Base-by-base conservation (phyloP, 64 coral and sea anemone genomes). In the Anthopleura sola region DNA sequence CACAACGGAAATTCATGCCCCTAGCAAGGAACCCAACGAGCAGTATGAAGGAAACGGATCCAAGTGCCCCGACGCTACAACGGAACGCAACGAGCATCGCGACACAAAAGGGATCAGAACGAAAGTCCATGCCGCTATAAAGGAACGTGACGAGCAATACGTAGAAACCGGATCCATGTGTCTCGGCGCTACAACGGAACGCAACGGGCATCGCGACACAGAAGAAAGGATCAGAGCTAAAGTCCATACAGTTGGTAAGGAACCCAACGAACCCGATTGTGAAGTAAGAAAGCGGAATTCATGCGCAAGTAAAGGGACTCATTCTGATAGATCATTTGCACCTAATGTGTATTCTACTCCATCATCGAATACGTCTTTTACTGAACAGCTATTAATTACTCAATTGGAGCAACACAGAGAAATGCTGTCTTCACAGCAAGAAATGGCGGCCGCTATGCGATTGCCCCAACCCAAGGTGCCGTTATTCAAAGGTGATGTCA, bases 391-490 rank as follows among this genome's bases (percentile, higher is more conserved):
- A 33, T 39, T 76, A 39, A 36, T n/a, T 36, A 74, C 68, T 74
- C 68, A 74, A 36, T n/a, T 74, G n/a, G 68, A 74, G 68, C 68
- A 74, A 36, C 68, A 74, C 33, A 74, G 33, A 36, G 68, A 74
- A 74, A 74, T 74, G 24, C 68, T 74, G 11, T 74, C 68, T n/a
- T 74, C 68, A n/a, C 78, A 81, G 2, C 78, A 81, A 38, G 78
- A 81, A 81, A 40, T 81, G 37, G 37, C 78, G 11, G 78, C 78
- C 23, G 37, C 78, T 38, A 81, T 81, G 78, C 12, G 37, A n/a
- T n/a, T 81, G 38, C 78, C 78, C 9, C 78, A 81, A 50, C 78
- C 78, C 13, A 81, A 50, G 23, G 48, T 81, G 1, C 78, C 78
- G 37, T 19, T 40, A 6, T 40, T 40, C 39, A 40, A 40, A 40